phyloP scores from a whole-genome alignment of 2,888 invertebrate genomes.

The Athripsodes cinereus region DNA sequence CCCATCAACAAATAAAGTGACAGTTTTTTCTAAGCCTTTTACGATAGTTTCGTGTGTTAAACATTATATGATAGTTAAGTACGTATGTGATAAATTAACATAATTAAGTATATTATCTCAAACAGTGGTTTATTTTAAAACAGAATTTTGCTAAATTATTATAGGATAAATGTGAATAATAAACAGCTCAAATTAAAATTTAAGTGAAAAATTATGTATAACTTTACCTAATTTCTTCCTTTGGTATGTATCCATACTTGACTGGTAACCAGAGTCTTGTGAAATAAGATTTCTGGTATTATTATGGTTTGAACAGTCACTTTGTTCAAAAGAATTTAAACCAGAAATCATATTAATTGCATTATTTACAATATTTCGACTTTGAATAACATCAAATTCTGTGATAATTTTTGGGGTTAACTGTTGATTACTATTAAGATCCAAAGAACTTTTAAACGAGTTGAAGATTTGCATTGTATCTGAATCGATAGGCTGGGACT shows the following conservation, averaged over 20 bases:
- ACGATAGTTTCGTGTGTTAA: too few relatives aligned
- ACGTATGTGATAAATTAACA: too few relatives aligned
- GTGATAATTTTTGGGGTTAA: neutral
- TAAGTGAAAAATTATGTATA: neutral
- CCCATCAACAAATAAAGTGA: too few relatives aligned
- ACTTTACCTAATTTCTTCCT: neutral
- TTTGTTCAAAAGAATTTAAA: conserved; percentile 9
- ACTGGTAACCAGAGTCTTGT: conserved; percentile 21
- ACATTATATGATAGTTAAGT: too few relatives aligned
- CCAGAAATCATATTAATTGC: conserved; percentile 12
- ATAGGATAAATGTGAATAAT: too few relatives aligned
- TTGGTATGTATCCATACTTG: neutral
- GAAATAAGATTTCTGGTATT: neutral
- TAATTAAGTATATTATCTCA: too few relatives aligned
- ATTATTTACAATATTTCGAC: conserved; percentile 14
- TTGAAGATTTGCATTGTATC: conserved; percentile 11
- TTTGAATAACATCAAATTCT: conserved; percentile 14
- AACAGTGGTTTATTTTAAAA: too few relatives aligned
- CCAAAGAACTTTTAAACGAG: neutral
- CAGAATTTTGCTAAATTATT: too few relatives aligned
- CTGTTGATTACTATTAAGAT: neutral
- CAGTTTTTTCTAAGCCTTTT: too few relatives aligned
- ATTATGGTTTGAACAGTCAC: neutral
- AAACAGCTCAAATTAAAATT: too few relatives aligned
- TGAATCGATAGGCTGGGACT: neutral